Evolutionary conservation across 2,888 invertebrate species (phyloP), one percentile per base, ranked within the genome.

Genomic region (Diachrysia chrysitis): DNA sequence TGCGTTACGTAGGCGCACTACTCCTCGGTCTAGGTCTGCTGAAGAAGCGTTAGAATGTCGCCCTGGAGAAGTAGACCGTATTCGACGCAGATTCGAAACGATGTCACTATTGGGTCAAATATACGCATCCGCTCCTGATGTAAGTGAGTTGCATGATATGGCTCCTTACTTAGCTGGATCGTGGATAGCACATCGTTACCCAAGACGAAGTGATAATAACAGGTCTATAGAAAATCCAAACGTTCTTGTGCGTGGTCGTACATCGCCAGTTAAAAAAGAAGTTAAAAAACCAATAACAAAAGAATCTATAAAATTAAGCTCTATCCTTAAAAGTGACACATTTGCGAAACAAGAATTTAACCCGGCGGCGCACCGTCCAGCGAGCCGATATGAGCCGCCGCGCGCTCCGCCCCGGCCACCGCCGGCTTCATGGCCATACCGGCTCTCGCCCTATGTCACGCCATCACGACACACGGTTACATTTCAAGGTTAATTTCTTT

Each of bases 141-240:
- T 98, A 21, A 96, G 97, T 78, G 98, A 98, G 84, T 92, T 98
- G 1, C 96, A 97, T 12, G 97, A 98, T 82, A 97, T 98, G 60
- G 97, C 97, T 0, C 97, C 97, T 0, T 98, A 98, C 89, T 90
- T 98, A 71, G 96, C 97, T 0, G 98, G 97, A 1, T 96, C 97
- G 9, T 98, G 98, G 98, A 96, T 97, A 46, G 98, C 98, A 0
- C 98, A 98, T 88, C 96, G 96, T 79, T 97, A 96, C 87, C 98
- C 98, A 0, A 97, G 95, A 80, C 96, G 96, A 1, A 96, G 96
- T 66, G 97, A 97, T 81, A 97, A 97, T 83, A 96, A 97, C 61
- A 95, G 96, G 58, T 96, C 97, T 2, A 84, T 97, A 54, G 96
- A 96, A 66, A 90, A 94, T 75, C 90, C 92, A 9, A 87, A 81